A percentile compares a stretch with the other conserved stretches of the same genome.
phyloP scores from a whole-genome alignment of 1,140 invertebrate species.

The Drosophila sturtevanti region DNA sequence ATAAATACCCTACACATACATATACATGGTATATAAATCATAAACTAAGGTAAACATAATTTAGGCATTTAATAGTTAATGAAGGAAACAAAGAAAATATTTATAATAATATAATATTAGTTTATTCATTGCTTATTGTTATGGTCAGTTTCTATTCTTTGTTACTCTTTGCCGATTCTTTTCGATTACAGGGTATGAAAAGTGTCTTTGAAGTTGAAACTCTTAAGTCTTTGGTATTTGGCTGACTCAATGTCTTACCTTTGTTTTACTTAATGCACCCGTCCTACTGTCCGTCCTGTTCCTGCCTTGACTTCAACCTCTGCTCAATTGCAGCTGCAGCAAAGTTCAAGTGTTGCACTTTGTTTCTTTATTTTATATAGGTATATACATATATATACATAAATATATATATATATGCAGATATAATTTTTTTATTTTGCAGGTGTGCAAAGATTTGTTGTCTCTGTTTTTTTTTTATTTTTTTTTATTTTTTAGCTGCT shows the following conservation, averaged over 20 bases:
- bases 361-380: slow-evolving; percentile 26
- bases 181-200: background rate
- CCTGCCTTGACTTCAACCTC: background rate
- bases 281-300: background rate
- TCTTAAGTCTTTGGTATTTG: background rate
- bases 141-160: too few species aligned
- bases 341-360: slow-evolving; percentile 76
- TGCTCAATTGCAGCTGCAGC: slow-evolving; percentile 58
- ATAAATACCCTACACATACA: too few species aligned
- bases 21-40: too few species aligned
- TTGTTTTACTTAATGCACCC: background rate
- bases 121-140: too few species aligned
- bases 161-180: too few species aligned
- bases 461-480: slow-evolving; percentile 29
- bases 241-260: background rate
- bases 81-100: too few species aligned
- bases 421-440: slow-evolving; percentile 50
- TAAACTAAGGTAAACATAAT: too few species aligned
- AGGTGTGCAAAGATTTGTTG: slow-evolving; percentile 72
- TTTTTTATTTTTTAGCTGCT: slow-evolving; percentile 44
- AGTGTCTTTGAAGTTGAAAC: background rate
- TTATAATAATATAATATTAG: too few species aligned
- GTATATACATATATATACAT: background rate
- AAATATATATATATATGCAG: background rate
- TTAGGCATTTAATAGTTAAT: too few species aligned